Base-by-base conservation (phyloP, 2,888 invertebrate genomes). In the Drosophila putrida region DNA sequence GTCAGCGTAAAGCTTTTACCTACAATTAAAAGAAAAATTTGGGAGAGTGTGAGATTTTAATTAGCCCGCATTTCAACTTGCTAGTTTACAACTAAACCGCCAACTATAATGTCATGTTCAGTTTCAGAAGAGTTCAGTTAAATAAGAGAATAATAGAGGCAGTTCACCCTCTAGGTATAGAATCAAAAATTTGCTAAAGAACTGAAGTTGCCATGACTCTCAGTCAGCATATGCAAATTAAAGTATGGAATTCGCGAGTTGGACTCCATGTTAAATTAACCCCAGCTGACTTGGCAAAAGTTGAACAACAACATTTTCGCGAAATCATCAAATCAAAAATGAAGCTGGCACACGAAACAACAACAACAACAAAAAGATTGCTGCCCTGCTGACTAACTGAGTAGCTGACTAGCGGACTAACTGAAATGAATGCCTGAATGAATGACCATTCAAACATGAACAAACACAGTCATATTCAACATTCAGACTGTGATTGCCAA, bases 1-100 rank as follows among this genome's bases (percentile, higher is more conserved):
- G 98, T 98, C 91, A 99, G 93, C 43, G 97, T 97, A 93, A 99
- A 99, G 90, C 98, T 98, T 93, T 99, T 99, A 62, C 99, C 99
- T 99, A 94, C 93, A 93, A 84, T 10, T 41, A 44, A 75, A 13
- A 31, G 6, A 6, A 31, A 31, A 3, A n/a, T 11, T n/a, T n/a
- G n/a, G 27, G 10, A 31, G 10, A 39, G 11, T 8, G 6, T 8
- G 11, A 41, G 15, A 41, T n/a, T 43, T 59, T 44, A 60, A 64
- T 64, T 36, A 64, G 33, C 15, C 35, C 35, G 20, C 59, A 43
- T 51, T 27, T 3, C 51, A 27, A 10, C 15, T 6, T 10, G 0
- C 15, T 41, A 25, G 5, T 20, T 41, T 3, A 2, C 41, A 41
- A 20, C 5, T 20, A 11, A 11, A 25, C 20, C 25, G n/a, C 6